Percentiles rank a stretch among this genome's conserved stretches.
These are phyloP conservation scores for Austrolebias charrua DNA, from an alignment of 2,797 vertebrate genomes.

Conservation along the genomic window DNA sequence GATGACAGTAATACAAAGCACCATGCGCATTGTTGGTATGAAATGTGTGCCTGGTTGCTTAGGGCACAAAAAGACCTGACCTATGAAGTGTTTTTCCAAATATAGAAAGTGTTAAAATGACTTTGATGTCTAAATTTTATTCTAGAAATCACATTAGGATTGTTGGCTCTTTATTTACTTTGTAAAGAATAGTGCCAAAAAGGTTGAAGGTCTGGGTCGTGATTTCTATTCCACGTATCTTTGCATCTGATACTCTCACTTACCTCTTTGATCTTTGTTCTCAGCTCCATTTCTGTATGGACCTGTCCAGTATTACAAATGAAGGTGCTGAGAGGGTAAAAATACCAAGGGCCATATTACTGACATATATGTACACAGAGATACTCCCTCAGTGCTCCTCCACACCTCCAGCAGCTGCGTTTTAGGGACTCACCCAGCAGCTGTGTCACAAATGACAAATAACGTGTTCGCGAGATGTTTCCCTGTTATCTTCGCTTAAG, in stretches of 20 bases:
- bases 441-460: slow-evolving; percentile 40
- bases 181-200: background rate
- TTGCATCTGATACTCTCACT: slow-evolving; percentile 30
- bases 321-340: slow-evolving; percentile 61
- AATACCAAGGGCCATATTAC: slow-evolving; percentile 46
- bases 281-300: slow-evolving; percentile 17
- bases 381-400: slow-evolving; percentile 33
- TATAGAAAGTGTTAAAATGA: background rate
- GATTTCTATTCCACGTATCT: slow-evolving; percentile 10
- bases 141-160: background rate
- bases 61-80: slow-evolving; percentile 26
- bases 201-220: slow-evolving; percentile 11
- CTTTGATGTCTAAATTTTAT: background rate
- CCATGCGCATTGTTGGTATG: slow-evolving; percentile 29
- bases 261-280: slow-evolving; percentile 47
- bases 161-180: slow-evolving; percentile 12
- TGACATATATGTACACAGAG: slow-evolving; percentile 40
- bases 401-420: slow-evolving; percentile 46
- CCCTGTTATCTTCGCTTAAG: slow-evolving; percentile 8
- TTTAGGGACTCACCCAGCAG: slow-evolving; percentile 49
- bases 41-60: slow-evolving; percentile 19
- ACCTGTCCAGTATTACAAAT: slow-evolving; percentile 57
- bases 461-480: slow-evolving; percentile 27
- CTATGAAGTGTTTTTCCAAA: slow-evolving; percentile 23
- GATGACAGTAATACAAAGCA: slow-evolving; percentile 53